Percentiles rank a stretch among this genome's conserved stretches.
Conservation (phyloP, 2,888 invertebrate species). For the Dusona sp. region DNA sequence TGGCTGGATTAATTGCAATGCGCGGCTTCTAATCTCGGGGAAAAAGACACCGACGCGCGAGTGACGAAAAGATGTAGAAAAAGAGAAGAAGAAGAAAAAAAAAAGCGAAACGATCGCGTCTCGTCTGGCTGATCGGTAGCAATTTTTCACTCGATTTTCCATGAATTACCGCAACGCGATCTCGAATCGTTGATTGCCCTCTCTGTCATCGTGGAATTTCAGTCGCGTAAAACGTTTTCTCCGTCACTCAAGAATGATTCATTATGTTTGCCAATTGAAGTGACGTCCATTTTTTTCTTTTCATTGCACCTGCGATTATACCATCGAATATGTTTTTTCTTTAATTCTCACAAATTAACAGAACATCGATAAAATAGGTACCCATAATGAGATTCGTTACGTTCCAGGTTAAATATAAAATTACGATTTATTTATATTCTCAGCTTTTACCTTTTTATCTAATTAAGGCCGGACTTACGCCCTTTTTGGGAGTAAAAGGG, state of each 20-base stretch:
- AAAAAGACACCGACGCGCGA: constrained; percentile 47
- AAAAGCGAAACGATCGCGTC: constrained; percentile 45
- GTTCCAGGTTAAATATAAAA: not conserved
- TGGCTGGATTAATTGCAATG: constrained; percentile 69
- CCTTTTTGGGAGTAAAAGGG: not conserved
- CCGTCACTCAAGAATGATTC: constrained; percentile 24
- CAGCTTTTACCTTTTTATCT: not conserved
- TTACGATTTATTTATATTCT: not conserved
- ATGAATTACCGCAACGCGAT: constrained; percentile 30
- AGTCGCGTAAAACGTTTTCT: constrained; percentile 37
- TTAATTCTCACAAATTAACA: not conserved
- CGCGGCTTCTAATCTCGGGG: constrained; percentile 67
- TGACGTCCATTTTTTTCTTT: constrained; percentile 6
- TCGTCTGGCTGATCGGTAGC: constrained; percentile 25
- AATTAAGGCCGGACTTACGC: not conserved
- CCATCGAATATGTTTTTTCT: not conserved
- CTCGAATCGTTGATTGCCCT: constrained; percentile 38
- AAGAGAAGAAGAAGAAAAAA: constrained; percentile 12
- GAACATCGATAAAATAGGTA: not conserved
- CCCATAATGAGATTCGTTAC: not conserved
- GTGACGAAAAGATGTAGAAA: constrained; percentile 9
- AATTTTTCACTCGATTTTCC: constrained; percentile 27
- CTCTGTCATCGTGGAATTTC: constrained; percentile 46
- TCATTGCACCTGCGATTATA: constrained; percentile 20
- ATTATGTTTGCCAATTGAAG: constrained; percentile 21